Evolutionary conservation across 2,797 vertebrate species (phyloP), one percentile per base, ranked within the genome.

Genomic region (Odontamblyopus lacepedii): DNA sequence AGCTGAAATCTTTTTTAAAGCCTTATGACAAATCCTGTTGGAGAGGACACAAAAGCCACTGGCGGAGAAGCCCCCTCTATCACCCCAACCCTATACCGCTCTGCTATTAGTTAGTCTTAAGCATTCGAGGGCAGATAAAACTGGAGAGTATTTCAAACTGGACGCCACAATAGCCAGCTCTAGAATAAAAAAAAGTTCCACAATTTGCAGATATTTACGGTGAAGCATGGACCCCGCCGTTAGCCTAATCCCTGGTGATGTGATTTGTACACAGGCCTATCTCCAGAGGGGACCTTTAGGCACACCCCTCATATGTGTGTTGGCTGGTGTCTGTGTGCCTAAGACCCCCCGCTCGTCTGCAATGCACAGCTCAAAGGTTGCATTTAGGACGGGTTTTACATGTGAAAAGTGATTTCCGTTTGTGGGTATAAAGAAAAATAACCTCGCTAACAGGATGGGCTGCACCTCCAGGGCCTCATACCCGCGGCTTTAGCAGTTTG

Each of bases 171-270:
- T 89, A 82, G 86, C 60, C 74, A 83, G 88, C 92, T 93, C 90
- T 87, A 78, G 82, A 89, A 80, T 85, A 81, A 92, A 92, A 92
- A 92, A 92, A 92, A 87, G 92, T 93, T 94, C 94, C 94, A 92
- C 92, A 93, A 92, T 91, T 93, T 84, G 92, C 86, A 89, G 89
- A 94, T 94, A 93, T 94, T 92, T 94, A 94, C 87, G 87, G 90
- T 90, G 88, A 91, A 89, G 88, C 91, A 89, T 87, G 92, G 92
- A 90, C 92, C 90, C 77, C 87, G 94, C 92, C 89, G 91, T 93
- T 92, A 91, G 92, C 89, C 92, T 95, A 94, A 95, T 95, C 93
- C 93, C 91, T 86, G 84, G 85, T 95, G 93, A 94, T 95, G 94
- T 94, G 94, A 94, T 95, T 95, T 94, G 93, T 94, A 92, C 91